Base-by-base conservation (phyloP, 2,797 vertebrate genomes). In the Perodicticus potto region DNA sequence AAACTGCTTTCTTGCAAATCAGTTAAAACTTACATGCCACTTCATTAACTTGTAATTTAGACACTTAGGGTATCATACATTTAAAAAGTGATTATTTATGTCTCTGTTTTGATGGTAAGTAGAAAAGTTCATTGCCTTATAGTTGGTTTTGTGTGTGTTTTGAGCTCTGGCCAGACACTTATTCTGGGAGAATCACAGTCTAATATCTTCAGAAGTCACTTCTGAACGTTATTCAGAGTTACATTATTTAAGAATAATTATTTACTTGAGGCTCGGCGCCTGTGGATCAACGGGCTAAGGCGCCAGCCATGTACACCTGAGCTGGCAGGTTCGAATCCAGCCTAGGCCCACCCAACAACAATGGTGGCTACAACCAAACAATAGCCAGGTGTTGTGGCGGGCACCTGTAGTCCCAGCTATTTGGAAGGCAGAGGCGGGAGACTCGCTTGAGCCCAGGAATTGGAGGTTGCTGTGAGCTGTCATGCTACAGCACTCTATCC, bases 181-280 rank as follows among this genome's bases (percentile, higher is more conserved):
- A 80, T 2, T 69, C 10, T 86, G 40, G 61, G 43, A 59, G 40
- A 93, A 61, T 49, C 16, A 40, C 37, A 57, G 11, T 53, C 67
- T 65, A 53, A 0, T 89, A 82, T 57, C 63, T 89, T 89, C 82
- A 29, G 16, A 78, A 81, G 29, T 94, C 61, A 61, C 43, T 84
- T 92, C 77, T 61, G 55, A 88, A 84, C 53, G 69, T 86, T 61
- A 86, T 89, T 93, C 40, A 85, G 59, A 95, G 29, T 88, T 69
- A 83, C 2, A 63, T 88, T 95, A 89, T 89, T 74, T 94, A 55
- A 78, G 74, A 89, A 40, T 88, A 84, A 83, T 86, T 76, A 78
- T 65, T 65, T 86, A 67, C 70, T 86, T 12, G 37, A 88, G n/a
- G n/a, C n/a, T n/a, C n/a, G n/a, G n/a, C n/a, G n/a, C n/a, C n/a